A percentile compares a stretch with the other conserved stretches of the same genome.
phyloP scores from a whole-genome alignment of 2,113 vertebrate genomes.

The Xenus cinereus region DNA sequence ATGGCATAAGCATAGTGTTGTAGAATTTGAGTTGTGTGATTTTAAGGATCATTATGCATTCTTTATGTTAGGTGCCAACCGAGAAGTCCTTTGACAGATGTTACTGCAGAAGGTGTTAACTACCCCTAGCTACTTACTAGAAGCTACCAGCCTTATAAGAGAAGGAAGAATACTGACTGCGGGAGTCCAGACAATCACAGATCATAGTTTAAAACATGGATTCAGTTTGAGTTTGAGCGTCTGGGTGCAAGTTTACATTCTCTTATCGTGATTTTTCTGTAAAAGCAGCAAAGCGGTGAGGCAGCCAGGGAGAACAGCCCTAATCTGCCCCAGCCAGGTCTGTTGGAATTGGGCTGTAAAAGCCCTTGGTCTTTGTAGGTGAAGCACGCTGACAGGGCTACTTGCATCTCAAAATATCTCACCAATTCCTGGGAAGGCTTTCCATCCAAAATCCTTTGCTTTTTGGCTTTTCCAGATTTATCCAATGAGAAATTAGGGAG shows the following conservation, averaged over 20 bases:
- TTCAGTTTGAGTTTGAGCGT: background rate
- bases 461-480: background rate
- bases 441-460: background rate
- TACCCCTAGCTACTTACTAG: background rate
- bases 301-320: background rate
- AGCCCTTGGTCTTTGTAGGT: background rate
- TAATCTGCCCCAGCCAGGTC: background rate
- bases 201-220: background rate
- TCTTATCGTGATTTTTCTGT: background rate
- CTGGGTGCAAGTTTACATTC: background rate
- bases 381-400: background rate
- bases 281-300: background rate
- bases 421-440: background rate
- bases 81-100: background rate
- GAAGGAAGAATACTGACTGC: background rate
- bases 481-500: background rate
- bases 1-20: accelerated
- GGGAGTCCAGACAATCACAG: background rate
- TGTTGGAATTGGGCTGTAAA: background rate
- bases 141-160: background rate
- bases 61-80: background rate
- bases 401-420: background rate
- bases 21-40: background rate
- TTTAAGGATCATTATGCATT: background rate
- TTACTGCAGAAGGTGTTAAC: background rate